Evolutionary conservation across 2,113 vertebrate species (phyloP), one percentile per base, ranked within the genome.

Genomic region (Plecotus auritus): DNA sequence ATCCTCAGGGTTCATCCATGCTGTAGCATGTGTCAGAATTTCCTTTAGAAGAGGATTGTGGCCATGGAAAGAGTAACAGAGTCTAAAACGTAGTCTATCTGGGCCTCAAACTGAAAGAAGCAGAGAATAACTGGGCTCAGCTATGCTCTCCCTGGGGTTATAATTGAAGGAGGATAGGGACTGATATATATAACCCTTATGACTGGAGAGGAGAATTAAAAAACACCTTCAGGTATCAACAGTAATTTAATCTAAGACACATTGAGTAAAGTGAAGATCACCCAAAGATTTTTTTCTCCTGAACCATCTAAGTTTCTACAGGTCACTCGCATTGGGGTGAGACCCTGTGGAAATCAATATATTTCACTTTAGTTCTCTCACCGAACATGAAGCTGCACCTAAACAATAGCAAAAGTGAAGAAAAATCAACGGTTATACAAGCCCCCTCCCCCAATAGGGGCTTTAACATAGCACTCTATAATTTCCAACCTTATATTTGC

Each of bases 401-500:
- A 77, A 16, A 78, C 61, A 64, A 66, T 4, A 56, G 32, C 76
- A 56, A 84, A 81, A 20, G 11, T 45, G 2, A 87, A 84, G 61
- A 59, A 83, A 84, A 85, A 88, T 42, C 93, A 93, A 77, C 84
- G 74, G 87, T 61, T 73, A 28, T 26, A 54, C 30, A 20, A 76
- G 20, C 49, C 80, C 64, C 42, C 7, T n/a, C 32, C 45, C 56
- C n/a, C 64, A 7, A 1, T 14, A 90, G 56, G 85, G 70, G 47
- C 54, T 95, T 91, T 78, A 90, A 90, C 32, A n/a, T 32, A 85
- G 88, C 51, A 51, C 59, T 93, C 66, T 70, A n/a, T 86, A 69
- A 93, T 97, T 90, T 96, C 88, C 59, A 74, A 90, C 59, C 72
- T 95, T 83, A 17, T 51, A 81, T 92, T 95, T 96, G 92, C 95